Evolutionary conservation across 1,140 invertebrate species (phyloP).

Genomic region (Dufourea novaeangliae): DNA sequence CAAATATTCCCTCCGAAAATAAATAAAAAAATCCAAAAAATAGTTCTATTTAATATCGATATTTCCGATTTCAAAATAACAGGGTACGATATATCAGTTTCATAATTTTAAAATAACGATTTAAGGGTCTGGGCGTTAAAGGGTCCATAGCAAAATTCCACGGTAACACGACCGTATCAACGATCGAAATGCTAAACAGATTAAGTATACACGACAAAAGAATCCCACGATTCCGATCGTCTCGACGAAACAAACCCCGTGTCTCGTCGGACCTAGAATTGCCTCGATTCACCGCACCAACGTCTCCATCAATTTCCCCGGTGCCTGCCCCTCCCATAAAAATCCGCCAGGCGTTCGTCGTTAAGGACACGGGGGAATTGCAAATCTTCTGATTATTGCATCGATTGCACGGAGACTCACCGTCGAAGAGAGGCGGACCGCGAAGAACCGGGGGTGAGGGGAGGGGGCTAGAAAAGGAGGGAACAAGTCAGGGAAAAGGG

Average conservation of each 20-base stretch:
- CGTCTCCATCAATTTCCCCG: slow-evolving; percentile 18
- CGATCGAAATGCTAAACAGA: background rate
- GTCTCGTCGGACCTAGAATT: background rate
- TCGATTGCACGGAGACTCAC: slow-evolving; percentile 12
- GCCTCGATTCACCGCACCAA: slow-evolving; percentile 13
- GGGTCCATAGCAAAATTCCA: no score
- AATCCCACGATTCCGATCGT: background rate
- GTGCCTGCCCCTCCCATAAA: slow-evolving; percentile 8
- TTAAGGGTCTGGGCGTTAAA: no score
- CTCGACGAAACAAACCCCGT: background rate
- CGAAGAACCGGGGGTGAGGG: background rate
- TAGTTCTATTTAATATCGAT: no score
- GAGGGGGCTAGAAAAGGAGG: background rate
- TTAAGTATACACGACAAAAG: background rate
- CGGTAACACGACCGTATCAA: no score
- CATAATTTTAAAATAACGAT: no score
- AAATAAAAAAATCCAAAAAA: no score
- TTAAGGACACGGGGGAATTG: slow-evolving; percentile 31
- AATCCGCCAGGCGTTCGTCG: slow-evolving; percentile 8
- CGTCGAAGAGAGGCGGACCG: background rate
- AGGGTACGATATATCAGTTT: no score
- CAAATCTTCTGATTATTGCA: slow-evolving; percentile 39
- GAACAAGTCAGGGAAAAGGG: background rate
- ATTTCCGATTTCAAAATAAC: no score
- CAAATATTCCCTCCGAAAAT: no score